These are phyloP conservation scores for Nansenia antarctica DNA, from an alignment of 2,113 vertebrate genomes.

Conservation along the genomic window DNA sequence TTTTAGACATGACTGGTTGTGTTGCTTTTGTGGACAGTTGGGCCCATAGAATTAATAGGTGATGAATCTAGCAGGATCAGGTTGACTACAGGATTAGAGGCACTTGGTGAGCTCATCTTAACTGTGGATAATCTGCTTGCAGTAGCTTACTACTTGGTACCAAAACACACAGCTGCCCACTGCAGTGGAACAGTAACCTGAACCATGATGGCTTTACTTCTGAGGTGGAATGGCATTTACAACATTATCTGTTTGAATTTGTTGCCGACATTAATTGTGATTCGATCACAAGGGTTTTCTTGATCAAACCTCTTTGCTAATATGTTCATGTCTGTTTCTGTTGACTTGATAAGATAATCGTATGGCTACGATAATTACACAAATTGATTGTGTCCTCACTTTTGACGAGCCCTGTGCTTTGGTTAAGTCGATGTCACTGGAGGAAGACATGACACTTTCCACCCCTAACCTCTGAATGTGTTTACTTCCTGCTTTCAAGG, in stretches of 20 bases:
- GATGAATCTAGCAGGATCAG: constrained; percentile 49
- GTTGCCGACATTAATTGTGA: too few relatives aligned
- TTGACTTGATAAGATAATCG: background rate
- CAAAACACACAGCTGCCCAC: background rate
- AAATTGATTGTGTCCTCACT: too few relatives aligned
- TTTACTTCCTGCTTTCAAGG: background rate
- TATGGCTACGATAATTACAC: background rate
- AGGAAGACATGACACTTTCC: too few relatives aligned
- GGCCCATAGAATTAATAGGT: constrained; percentile 7
- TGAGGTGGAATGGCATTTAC: too few relatives aligned
- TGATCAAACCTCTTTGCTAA: background rate
- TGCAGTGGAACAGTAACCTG: too few relatives aligned
- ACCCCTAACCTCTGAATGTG: background rate
- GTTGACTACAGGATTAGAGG: constrained; percentile 24
- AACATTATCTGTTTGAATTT: too few relatives aligned
- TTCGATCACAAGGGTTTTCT: too few relatives aligned
- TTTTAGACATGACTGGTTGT: background rate
- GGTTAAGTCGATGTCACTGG: too few relatives aligned
- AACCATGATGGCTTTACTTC: too few relatives aligned
- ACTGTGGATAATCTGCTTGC: background rate
- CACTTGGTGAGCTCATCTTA: constrained; percentile 29
- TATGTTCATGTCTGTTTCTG: background rate
- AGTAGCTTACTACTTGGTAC: background rate
- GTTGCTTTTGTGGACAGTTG: background rate
- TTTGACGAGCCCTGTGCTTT: too few relatives aligned